A percentile compares a stretch with the other conserved stretches of the same genome.
Conservation (phyloP, 2,113 vertebrate genomes). For the Promerops cafer region DNA sequence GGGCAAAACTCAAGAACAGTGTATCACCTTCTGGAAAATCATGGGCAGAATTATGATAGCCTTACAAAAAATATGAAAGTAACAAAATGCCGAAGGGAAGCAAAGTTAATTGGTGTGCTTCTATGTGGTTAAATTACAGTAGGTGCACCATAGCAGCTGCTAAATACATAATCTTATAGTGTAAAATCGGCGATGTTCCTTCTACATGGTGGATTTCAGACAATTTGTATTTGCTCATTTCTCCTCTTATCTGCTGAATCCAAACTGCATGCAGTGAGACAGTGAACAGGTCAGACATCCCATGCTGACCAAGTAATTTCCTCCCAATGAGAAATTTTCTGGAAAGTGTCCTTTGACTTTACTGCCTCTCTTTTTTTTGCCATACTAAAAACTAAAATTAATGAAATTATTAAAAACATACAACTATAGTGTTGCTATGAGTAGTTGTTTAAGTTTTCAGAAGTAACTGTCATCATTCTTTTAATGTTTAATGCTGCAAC, state of each 20-base stretch:
- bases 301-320: neutral
- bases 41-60: neutral
- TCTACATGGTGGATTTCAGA: neutral
- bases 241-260: neutral
- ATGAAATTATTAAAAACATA: neutral
- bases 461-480: neutral
- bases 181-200: neutral
- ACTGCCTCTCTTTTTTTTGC: neutral
- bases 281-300: neutral
- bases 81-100: neutral
- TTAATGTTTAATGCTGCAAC: neutral
- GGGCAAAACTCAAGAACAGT: neutral
- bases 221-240: neutral
- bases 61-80: neutral
- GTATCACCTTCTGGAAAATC: neutral
- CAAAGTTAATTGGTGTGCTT: neutral
- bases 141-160: neutral
- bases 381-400: neutral
- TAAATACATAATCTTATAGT: neutral
- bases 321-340: neutral
- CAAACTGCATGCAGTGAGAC: neutral
- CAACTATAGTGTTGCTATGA: neutral
- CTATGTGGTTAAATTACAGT: neutral
- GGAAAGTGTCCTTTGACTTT: neutral
- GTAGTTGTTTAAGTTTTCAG: neutral